A percentile compares a stretch with the other conserved stretches of the same genome.
phyloP scores from a whole-genome alignment of 2,797 vertebrate species.

The Halcyon smyrnensis region DNA sequence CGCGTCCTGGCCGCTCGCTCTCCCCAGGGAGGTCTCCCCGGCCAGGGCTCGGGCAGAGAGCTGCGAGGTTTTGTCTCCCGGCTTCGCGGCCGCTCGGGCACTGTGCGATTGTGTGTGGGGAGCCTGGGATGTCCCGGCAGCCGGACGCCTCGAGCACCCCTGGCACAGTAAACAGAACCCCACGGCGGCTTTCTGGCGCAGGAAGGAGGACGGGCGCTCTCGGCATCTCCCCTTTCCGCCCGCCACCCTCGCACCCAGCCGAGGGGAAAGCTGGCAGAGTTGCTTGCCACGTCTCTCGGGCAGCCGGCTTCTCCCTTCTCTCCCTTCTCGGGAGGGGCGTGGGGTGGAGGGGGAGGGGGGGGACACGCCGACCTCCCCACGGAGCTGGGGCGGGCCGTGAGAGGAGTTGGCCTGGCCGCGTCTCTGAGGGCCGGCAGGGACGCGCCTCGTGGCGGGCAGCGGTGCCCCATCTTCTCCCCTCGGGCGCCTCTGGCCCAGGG shows the following conservation, averaged over 20 bases:
- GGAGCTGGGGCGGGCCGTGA: not conserved
- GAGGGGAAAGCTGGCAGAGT: not conserved
- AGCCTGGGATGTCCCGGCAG: not conserved
- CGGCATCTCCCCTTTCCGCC: not conserved
- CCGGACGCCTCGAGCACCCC: not conserved
- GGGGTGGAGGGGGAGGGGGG: no score
- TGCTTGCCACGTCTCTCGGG: constrained; percentile 11
- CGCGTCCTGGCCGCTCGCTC: not conserved
- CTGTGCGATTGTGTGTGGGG: not conserved
- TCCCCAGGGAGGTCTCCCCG: not conserved
- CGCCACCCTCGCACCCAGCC: not conserved
- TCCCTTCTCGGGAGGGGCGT: no score
- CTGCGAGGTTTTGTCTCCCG: not conserved
- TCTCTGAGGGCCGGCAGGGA: not conserved
- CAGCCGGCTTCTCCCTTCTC: not conserved
- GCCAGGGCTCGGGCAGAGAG: not conserved
- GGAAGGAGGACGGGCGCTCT: not conserved
- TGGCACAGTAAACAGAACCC: not conserved
- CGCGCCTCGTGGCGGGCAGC: not conserved
- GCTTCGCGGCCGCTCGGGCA: not conserved
- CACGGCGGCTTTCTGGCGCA: not conserved
- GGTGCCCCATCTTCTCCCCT: not conserved
- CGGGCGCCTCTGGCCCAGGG: not conserved
- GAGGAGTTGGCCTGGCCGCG: not conserved
- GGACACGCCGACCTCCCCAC: not conserved